A percentile compares a stretch with the other conserved stretches of the same genome.
These are phyloP conservation scores for Tolmerus cingulatus DNA, from an alignment of 2,888 invertebrate species.

Conservation along the genomic window DNA sequence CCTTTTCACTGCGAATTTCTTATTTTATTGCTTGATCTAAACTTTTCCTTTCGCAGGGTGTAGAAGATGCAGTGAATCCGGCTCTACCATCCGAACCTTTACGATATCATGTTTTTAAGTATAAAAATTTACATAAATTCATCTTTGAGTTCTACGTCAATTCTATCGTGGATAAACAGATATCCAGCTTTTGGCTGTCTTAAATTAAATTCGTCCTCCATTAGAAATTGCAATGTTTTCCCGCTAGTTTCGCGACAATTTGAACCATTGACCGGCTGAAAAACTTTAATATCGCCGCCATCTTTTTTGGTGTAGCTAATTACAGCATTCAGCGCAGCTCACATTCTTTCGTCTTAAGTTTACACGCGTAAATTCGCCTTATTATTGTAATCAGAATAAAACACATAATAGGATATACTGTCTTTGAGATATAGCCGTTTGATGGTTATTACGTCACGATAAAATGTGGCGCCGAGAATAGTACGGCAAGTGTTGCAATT, in stretches of 20 bases:
- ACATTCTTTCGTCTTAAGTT: constrained; percentile 12
- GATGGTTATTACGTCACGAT: constrained; percentile 79
- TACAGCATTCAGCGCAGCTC: constrained; percentile 9
- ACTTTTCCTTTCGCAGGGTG: background rate
- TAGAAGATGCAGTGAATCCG: background rate
- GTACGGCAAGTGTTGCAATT: constrained; percentile 94
- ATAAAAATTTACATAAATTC: background rate
- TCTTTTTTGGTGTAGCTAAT: background rate
- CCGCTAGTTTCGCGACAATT: background rate
- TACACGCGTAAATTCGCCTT: constrained; percentile 45
- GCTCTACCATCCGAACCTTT: background rate
- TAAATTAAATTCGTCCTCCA: background rate
- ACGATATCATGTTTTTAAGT: background rate
- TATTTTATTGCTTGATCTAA: background rate
- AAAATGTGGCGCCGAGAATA: constrained; percentile 95
- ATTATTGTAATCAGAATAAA: constrained; percentile 48
- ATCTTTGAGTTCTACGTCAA: background rate
- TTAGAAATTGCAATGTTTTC: background rate
- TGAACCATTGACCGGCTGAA: background rate
- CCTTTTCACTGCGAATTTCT: background rate
- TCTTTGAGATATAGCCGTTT: constrained; percentile 44
- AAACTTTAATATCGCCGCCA: background rate
- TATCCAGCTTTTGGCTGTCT: background rate
- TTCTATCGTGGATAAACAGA: background rate
- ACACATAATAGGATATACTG: constrained; percentile 48